Base-by-base conservation (phyloP, 2,113 vertebrate species). In the Ceuthmochares aereus region DNA sequence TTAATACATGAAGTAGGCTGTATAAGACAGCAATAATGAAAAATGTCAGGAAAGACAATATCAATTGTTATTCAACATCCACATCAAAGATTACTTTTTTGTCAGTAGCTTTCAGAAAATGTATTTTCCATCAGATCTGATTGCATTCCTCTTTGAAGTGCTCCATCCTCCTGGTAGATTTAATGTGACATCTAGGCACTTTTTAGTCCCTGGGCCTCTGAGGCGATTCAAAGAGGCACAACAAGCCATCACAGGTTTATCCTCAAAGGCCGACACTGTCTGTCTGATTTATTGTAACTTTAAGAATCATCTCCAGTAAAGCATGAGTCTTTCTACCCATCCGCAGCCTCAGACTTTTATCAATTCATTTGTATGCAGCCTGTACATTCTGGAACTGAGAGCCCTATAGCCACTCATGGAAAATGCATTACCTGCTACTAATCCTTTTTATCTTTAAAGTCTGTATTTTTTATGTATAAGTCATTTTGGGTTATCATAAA, bases 1-100 rank as follows among this genome's bases (percentile, higher is more conserved):
- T 98, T 99, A 99, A 99, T 99, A 99, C 98, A 98, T 98, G 98
- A 98, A 98, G 98, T 98, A 98, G 98, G 98, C 98, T 98, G 96
- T 98, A 98, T 99, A 99, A 99, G 99, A 98, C 98, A 96, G 98
- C 98, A 99, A 99, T 99, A 99, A 99, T 99, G 99, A 99, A 99
- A 99, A 99, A 99, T 99, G 99, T 99, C 99, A 98, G 98, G 98
- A 98, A 99, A 99, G 99, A 99, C 99, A 99, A 99, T 99, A 99
- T 99, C 99, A 99, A 99, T 98, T 99, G 98, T 99, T 99, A 99
- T 99, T 99, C 99, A 99, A 99, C 99, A 99, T 99, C 98, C 98
- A 98, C 98, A 99, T 99, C 98, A 99, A 98, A 99, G 98, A 98
- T 99, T 98, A 99, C 98, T 98, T 98, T 98, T 98, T 98, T 98